Evolutionary conservation across 2,113 vertebrate species (phyloP), one percentile per base, ranked within the genome.

Genomic region (Bagarius yarrelli): DNA sequence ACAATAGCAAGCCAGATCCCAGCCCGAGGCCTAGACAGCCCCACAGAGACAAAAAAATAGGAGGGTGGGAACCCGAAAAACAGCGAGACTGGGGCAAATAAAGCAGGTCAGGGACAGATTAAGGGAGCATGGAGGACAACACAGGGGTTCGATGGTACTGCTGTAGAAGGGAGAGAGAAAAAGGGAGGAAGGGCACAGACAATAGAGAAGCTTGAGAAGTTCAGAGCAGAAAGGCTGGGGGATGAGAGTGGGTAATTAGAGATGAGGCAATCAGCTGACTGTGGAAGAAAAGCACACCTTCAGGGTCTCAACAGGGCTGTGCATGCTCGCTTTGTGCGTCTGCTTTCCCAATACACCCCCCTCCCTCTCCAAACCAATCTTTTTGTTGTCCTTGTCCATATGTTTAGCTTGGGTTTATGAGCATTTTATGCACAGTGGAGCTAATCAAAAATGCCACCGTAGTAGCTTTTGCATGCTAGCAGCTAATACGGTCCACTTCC

Each of bases 31-130:
- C 91, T 91, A 88, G 89, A 88, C 87, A 81, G 85, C 80, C 90
- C 83, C 86, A 3, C 30, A 25, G 52, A 85, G 80, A 89, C 87
- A 86, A 87, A 87, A 77, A 79, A 74, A 70, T 21, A 53, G 59
- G 81, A 74, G 79, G 14, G 64, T 59, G 74, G 91, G 90, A 90
- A 91, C 90, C 85, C 64, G 83, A 79, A 81, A 83, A 85, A 84
- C 86, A 89, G 80, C 80, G 84, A 88, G 82, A 57, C 70, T 84
- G 81, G 88, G 57, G 83, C 80, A 89, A 84, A 90, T 91, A 91
- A 94, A 93, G 88, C 91, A 91, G 93, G 92, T 93, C 93, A 94
- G 87, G 73, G 87, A 84, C 88, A 91, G 93, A 93, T 94, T 94
- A 93, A 88, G 89, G 87, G 89, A 87, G 67, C 44, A 79, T 36